Conservation (phyloP, 1,140 invertebrate genomes). For the Apis dorsata region DNA sequence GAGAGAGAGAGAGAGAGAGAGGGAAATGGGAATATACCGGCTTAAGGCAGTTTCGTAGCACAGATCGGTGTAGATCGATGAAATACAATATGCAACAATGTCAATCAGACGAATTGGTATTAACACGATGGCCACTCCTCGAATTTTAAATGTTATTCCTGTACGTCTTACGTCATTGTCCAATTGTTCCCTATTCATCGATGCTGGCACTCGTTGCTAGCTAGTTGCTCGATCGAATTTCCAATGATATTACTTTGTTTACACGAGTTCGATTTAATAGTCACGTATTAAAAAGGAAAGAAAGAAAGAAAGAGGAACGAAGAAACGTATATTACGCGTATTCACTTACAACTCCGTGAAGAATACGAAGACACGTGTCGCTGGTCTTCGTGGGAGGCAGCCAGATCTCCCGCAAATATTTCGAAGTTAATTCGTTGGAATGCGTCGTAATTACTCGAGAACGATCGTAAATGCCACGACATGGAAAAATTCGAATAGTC, state of each 20-base stretch:
- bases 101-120: not conserved
- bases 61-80: not conserved
- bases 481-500: constrained; percentile 1
- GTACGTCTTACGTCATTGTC: not conserved
- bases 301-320: not conserved
- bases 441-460: constrained; percentile 29
- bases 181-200: constrained; percentile 2
- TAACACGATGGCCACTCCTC: not conserved
- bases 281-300: not conserved
- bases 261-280: no score
- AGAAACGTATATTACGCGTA: no score
- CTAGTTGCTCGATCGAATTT: not conserved
- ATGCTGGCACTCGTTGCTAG: not conserved
- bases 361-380: constrained; percentile 43
- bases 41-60: not conserved
- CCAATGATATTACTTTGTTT: not conserved
- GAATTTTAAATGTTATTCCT: constrained; percentile 12
- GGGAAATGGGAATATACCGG: not conserved
- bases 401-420: constrained; percentile 43
- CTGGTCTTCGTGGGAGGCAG: constrained; percentile 41
- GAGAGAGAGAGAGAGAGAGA: not conserved
- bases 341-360: no score
- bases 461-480: constrained; percentile 39
- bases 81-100: not conserved
- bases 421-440: constrained; percentile 53